Conservation (phyloP, 2,888 invertebrate species). For the Petrophora chlorosata region DNA sequence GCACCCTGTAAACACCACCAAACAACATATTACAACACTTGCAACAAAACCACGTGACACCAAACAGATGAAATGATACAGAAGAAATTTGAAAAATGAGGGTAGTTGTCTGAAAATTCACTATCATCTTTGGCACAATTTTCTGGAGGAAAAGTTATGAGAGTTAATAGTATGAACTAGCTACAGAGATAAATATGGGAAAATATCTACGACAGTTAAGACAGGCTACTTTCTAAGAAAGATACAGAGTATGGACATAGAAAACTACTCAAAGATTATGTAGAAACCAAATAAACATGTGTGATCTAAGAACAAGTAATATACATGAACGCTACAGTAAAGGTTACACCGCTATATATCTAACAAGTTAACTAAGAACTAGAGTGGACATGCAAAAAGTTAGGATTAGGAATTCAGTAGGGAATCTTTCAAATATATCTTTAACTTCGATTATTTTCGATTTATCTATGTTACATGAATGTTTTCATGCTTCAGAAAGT, state of each 20-base stretch:
- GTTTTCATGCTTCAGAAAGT: constrained; percentile 18
- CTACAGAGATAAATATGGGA: constrained; percentile 19
- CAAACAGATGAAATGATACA: background rate
- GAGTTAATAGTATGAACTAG: constrained; percentile 14
- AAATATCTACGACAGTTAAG: constrained; percentile 8
- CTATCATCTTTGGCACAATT: background rate
- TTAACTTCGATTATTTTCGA: constrained; percentile 7
- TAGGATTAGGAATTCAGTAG: constrained; percentile 10
- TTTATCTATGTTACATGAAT: constrained; percentile 3
- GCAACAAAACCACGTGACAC: background rate
- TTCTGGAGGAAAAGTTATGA: background rate
- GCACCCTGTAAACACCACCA: constrained; percentile 89
- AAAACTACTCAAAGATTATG: constrained; percentile 17
- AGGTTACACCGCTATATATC: constrained; percentile 14
- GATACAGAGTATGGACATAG: constrained; percentile 6
- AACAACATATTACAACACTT: constrained; percentile 16
- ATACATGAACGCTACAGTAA: constrained; percentile 23
- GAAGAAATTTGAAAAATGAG: background rate
- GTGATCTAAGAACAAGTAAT: constrained; percentile 23
- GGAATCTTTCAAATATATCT: constrained; percentile 8
- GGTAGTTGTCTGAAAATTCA: background rate
- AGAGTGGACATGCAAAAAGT: constrained; percentile 23
- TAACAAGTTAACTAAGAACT: constrained; percentile 22
- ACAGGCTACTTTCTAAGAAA: constrained; percentile 10
- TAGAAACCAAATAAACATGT: constrained; percentile 6